These are phyloP conservation scores for Brienomyrus brachyistius DNA, from an alignment of 2,113 vertebrate genomes.

Conservation along the genomic window DNA sequence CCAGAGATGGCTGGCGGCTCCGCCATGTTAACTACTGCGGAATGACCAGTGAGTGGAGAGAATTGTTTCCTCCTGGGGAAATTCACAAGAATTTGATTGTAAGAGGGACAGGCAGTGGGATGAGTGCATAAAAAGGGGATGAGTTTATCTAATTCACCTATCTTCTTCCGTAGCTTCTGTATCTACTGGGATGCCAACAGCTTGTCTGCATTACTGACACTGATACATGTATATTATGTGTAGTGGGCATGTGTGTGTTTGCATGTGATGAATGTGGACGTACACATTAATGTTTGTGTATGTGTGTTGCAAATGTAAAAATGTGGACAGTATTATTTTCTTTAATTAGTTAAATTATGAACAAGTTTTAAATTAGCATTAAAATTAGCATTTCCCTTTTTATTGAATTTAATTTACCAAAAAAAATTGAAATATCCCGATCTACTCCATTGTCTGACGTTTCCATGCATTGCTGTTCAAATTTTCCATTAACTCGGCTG, in stretches of 20 bases:
- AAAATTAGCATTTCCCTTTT: not conserved
- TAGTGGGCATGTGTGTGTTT: not conserved
- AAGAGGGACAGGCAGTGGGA: not conserved
- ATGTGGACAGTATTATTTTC: not conserved
- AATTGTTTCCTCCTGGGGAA: not conserved
- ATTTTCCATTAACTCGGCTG: not conserved
- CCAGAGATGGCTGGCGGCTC: not conserved
- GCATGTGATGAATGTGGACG: not conserved
- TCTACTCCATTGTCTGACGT: not conserved
- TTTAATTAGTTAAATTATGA: not conserved
- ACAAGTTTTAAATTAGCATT: not conserved
- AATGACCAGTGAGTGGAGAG: not conserved
- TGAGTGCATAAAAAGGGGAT: not conserved
- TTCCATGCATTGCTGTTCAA: not conserved
- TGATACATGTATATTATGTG: not conserved
- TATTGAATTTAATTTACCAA: not conserved
- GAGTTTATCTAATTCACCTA: not conserved
- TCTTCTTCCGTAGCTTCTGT: not conserved
- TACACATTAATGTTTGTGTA: not conserved
- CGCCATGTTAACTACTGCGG: not conserved
- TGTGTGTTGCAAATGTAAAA: not conserved
- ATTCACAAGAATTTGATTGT: not conserved
- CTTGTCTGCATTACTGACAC: not conserved
- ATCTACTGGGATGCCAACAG: not conserved
- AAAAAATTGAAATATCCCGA: not conserved